These are phyloP conservation scores for Crossocerus cetratus DNA, from an alignment of 2,888 invertebrate species.

Conservation along the genomic window DNA sequence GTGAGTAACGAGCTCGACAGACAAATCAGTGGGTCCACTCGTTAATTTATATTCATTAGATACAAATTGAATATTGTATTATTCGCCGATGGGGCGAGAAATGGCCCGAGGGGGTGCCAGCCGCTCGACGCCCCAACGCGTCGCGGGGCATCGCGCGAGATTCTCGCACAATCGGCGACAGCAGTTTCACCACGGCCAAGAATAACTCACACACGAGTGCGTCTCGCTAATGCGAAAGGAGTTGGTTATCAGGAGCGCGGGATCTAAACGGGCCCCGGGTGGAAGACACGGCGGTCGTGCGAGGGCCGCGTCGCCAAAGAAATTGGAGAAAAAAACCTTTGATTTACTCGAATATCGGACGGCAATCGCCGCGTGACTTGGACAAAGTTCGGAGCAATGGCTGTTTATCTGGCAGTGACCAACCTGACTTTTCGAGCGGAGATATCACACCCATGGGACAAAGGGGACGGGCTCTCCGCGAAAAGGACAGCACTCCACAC, in stretches of 20 bases:
- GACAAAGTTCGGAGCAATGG: conserved; percentile 13
- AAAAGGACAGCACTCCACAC: conserved; percentile 8
- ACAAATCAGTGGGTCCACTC: conserved; percentile 37
- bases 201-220: conserved; percentile 30
- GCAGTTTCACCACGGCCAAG: conserved; percentile 9
- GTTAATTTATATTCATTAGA: conserved; percentile 59
- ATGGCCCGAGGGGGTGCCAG: conserved; percentile 41
- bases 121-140: conserved; percentile 25
- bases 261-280: conserved; percentile 39
- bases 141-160: conserved; percentile 30
- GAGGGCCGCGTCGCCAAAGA: conserved; percentile 1
- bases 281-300: conserved; percentile 18
- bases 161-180: conserved; percentile 35
- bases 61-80: conserved; percentile 59
- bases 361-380: conserved; percentile 22
- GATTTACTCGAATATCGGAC: conserved; percentile 18
- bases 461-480: conserved; percentile 1
- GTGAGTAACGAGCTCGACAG: conserved; percentile 18
- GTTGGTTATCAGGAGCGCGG: conserved; percentile 25
- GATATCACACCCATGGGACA: conserved; percentile 19
- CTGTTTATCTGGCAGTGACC: conserved; percentile 2
- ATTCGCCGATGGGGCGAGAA: conserved; percentile 40
- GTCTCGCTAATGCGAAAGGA: conserved; percentile 11
- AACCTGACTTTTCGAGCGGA: not conserved
- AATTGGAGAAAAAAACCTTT: conserved; percentile 9